Evolutionary conservation across 2,797 vertebrate species (phyloP), one percentile per base, ranked within the genome.

Genomic region (Semaprochilodus insignis): DNA sequence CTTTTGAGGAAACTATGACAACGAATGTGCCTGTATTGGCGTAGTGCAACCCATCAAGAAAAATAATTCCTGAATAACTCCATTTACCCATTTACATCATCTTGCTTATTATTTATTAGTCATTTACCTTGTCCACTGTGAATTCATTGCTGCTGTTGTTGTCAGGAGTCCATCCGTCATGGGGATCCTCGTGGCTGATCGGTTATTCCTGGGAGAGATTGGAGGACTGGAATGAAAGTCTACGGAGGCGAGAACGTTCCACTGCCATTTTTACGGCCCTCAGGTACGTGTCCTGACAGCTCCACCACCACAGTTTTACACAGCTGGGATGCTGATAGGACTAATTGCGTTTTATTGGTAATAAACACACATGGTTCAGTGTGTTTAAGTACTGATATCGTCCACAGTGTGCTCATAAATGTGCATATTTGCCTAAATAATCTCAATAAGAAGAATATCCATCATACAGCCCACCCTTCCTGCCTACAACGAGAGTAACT

Each of bases 201-300:
- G 94, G 52, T 89, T 87, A 36, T 96, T 96, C 75, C 91, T 97
- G 59, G 93, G 90, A 73, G 93, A 96, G 86, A 96, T 95, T 0
- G 95, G 96, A 59, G 90, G 88, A 66, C 90, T 96, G 21, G 95
- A 70, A 96, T 97, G 95, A 92, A 94, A 77, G 91, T 95, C 82
- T 97, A 95, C 0, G 95, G 96, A n/a, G 96, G 96, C 25, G 95
- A 97, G 90, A 96, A 96, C 1, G 96, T 96, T 44, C 34, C 0
- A 0, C 0, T 95, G 93, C 40, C 91, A 94, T 86, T 23, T 21
- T 55, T 74, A 4, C 16, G 0, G 8, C 0, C 0, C 90, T 31
- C 94, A 95, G 93, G 94, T 95, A 81, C 14, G 84, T 57, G 17
- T 73, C 48, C 36, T 6, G 14, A 44, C 13, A 65, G n/a, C 48